These are phyloP conservation scores for Chymomyza amoena DNA, from an alignment of 2,888 invertebrate species.

Conservation along the genomic window DNA sequence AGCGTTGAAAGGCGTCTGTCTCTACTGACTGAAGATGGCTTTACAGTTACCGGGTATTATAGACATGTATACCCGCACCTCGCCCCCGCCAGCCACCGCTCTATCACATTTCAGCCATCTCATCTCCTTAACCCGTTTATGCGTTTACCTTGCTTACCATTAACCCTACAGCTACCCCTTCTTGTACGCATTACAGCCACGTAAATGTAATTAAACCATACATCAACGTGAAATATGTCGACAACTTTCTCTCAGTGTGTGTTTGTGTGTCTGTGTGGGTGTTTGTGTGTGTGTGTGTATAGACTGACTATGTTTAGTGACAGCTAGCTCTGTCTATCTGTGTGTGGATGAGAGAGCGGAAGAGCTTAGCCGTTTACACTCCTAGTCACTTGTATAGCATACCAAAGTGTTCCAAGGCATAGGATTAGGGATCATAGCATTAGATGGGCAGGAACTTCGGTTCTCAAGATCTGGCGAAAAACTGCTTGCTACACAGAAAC, in stretches of 20 bases:
- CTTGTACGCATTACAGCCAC: conserved; percentile 56
- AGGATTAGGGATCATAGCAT: too few species aligned
- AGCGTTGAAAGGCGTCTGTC: conserved; percentile 53
- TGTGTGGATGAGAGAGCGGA: background rate
- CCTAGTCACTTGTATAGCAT: conserved; percentile 10
- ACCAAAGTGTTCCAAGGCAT: background rate
- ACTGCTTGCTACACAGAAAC: too few species aligned
- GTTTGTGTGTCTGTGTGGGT: background rate
- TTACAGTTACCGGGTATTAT: conserved; percentile 25
- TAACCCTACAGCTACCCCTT: conserved; percentile 10
- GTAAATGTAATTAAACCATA: conserved; percentile 73
- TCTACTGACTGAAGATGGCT: background rate
- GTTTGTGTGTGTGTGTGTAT: background rate
- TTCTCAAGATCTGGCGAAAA: too few species aligned
- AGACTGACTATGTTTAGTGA: conserved; percentile 4
- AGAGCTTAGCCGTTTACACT: background rate
- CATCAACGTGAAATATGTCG: conserved; percentile 73
- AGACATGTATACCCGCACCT: conserved; percentile 26
- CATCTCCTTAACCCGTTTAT: conserved; percentile 34
- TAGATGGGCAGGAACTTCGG: too few species aligned
- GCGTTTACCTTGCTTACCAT: background rate
- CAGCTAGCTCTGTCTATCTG: conserved; percentile 1
- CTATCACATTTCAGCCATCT: background rate
- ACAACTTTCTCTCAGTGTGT: conserved; percentile 30
- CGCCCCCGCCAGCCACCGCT: background rate